Base-by-base conservation (phyloP, 1,140 invertebrate species). In the Drosophila hydei region DNA sequence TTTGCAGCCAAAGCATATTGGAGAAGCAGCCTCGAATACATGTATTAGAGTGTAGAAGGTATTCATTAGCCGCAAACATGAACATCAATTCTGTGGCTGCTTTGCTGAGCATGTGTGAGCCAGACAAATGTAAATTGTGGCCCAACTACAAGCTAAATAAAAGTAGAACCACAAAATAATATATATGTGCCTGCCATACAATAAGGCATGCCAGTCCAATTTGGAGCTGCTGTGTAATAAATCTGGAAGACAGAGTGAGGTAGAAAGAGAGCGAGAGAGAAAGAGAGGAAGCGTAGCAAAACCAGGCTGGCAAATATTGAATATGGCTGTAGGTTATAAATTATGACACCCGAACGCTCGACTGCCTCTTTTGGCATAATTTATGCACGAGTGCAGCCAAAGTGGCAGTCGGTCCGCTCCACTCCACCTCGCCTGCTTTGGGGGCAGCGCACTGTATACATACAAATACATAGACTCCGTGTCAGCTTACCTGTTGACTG, bases 401-500 rank as follows among this genome's bases (percentile, higher is more conserved):
- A 68, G 63, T 48, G 63, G 33, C 48, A 11, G 30, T 11, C 16
- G 52, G n/a, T n/a, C n/a, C n/a, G n/a, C n/a, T n/a, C n/a, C n/a
- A n/a, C n/a, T n/a, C n/a, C n/a, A n/a, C 52, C 36, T 19, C 36
- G 21, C 52, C 38, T 42, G 14, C 40, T 7, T 27, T 42, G 27
- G 0, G 6, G 38, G 9, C 4, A 7, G 51, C 21, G n/a, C 12
- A 9, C 42, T 12, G 18, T 9, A 52, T 36, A 4, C 16, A n/a
- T 18, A 11, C 19, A 25, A 42, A 45, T 59, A 48, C 27, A 67
- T 30, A 7, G 27, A 38, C 16, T 40, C n/a, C 23, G 45, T 51
- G 48, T 21, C 48, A 43, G 62, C 88, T 84, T 81, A 91, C 91
- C 90, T 91, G 89, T 91, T 91, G 89, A 90, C 89, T 91, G 63